phyloP scores from a whole-genome alignment of 2,888 invertebrate species.

The Meganola albula region DNA sequence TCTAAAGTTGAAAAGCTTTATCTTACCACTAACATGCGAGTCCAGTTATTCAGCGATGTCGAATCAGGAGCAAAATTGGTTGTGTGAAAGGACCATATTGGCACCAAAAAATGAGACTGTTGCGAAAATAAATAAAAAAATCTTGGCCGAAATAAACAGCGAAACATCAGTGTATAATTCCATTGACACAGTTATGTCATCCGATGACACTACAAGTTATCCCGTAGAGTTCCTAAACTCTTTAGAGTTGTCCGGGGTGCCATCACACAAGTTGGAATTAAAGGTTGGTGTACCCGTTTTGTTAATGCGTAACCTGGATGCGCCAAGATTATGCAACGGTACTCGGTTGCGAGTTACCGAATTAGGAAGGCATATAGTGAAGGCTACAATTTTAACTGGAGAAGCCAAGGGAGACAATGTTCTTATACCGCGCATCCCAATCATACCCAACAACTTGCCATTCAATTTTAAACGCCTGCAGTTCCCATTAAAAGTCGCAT shows the following conservation, averaged over 20 bases:
- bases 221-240: slow-evolving; percentile 30
- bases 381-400: slow-evolving; percentile 14
- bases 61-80: slow-evolving; percentile 23
- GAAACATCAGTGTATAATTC: slow-evolving; percentile 18
- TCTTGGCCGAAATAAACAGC: slow-evolving; percentile 17
- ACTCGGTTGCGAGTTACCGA: slow-evolving; percentile 10
- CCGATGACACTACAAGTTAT: slow-evolving; percentile 12
- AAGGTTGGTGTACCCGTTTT: slow-evolving; percentile 22
- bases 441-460: slow-evolving; percentile 11
- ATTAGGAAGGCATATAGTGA: slow-evolving; percentile 13
- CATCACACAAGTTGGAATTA: slow-evolving; percentile 9
- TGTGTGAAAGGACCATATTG: slow-evolving; percentile 13
- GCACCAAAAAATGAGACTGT: slow-evolving; percentile 27
- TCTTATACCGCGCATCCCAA: slow-evolving; percentile 10
- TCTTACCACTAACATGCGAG: slow-evolving; percentile 27
- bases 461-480: slow-evolving; percentile 14
- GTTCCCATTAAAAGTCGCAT: slow-evolving; percentile 12
- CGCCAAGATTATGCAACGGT: slow-evolving; percentile 22
- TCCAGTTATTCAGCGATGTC: slow-evolving; percentile 23
- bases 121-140: slow-evolving; percentile 27
- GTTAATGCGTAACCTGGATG: slow-evolving; percentile 22
- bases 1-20: slow-evolving; percentile 18
- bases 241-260: slow-evolving; percentile 26
- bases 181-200: slow-evolving; percentile 22
- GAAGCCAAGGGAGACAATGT: slow-evolving; percentile 10